These are phyloP conservation scores for Artibeus lituratus DNA, from an alignment of 2,797 vertebrate species.

Conservation along the genomic window DNA sequence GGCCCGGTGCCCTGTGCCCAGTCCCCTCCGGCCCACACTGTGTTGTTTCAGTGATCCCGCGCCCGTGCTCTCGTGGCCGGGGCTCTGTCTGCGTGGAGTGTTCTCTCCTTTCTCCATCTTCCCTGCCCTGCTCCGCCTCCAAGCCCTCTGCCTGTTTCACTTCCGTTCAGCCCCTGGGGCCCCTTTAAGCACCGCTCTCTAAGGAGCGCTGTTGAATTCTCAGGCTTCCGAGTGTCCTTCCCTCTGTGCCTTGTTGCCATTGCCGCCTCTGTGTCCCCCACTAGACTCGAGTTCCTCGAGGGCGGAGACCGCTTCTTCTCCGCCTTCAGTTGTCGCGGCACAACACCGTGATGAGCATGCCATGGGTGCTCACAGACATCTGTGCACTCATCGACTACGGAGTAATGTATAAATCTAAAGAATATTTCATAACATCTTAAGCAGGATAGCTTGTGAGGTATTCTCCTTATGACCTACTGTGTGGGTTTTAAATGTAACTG, in stretches of 20 bases:
- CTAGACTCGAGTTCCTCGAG: not conserved
- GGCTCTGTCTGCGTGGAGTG: not conserved
- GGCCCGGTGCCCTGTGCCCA: not conserved
- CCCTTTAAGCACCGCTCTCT: not conserved
- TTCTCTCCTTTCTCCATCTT: not conserved
- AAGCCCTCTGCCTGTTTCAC: not conserved
- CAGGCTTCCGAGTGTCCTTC: not conserved
- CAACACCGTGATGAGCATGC: not conserved
- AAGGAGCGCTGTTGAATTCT: not conserved
- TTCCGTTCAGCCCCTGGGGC: not conserved
- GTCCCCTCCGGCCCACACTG: not conserved
- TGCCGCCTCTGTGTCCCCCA: not conserved
- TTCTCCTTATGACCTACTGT: not conserved
- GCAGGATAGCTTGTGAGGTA: not conserved
- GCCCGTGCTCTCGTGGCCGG: not conserved
- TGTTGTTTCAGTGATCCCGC: not conserved
- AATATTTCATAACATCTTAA: not conserved
- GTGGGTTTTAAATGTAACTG: conserved; percentile 17
- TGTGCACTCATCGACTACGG: not conserved
- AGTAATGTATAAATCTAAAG: not conserved
- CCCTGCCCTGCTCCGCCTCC: not conserved
- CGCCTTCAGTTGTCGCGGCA: not conserved
- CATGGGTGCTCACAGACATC: not conserved
- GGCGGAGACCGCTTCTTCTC: not conserved
- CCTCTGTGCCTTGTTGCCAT: not conserved